Evolutionary conservation across 2,113 vertebrate species (phyloP), one percentile per base, ranked within the genome.

Genomic region (Odontesthes bonariensis): DNA sequence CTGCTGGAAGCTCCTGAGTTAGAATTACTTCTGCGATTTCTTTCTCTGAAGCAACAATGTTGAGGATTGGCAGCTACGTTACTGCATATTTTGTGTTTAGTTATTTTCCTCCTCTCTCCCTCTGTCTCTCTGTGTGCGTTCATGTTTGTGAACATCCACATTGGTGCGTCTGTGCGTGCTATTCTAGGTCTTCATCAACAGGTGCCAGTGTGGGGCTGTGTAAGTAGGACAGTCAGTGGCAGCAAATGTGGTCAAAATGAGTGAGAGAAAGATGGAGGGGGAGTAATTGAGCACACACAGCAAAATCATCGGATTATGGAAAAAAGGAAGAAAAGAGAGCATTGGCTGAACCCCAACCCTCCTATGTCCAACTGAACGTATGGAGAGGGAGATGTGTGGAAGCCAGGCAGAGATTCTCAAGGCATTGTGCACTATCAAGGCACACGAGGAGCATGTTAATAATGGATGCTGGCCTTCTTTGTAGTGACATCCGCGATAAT

Each of bases 141-240:
- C 46, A n/a, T 3, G 44, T 31, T 53, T 16, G 14, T 63, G 8
- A 62, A 31, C 35, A 60, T 10, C 17, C 17, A 32, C 17, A 6
- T 56, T 53, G 57, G 31, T 27, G 20, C 14, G 31, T 8, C 38
- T 6, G 42, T n/a, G 11, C n/a, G 57, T 89, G 91, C 77, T 91
- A 77, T 92, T 71, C 88, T 77, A 40, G 47, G 17, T 44, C 79
- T 72, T 55, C 75, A 87, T 89, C 92, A 92, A 86, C 83, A 91
- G 92, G 89, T 92, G 92, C 83, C 90, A 91, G 84, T 92, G 84
- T 93, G 87, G 90, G 80, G 83, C 91, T 79, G 75, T 38, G 35
- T 35, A 85, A 79, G 70, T 13, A 63, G 75, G 46, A 52, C 61
- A 65, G 63, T 52, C 60, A 5, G 22, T 27, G 51, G 20, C 63